Evolutionary conservation across 2,113 vertebrate genomes (phyloP).

Genomic region (Danionella cerebrum): DNA sequence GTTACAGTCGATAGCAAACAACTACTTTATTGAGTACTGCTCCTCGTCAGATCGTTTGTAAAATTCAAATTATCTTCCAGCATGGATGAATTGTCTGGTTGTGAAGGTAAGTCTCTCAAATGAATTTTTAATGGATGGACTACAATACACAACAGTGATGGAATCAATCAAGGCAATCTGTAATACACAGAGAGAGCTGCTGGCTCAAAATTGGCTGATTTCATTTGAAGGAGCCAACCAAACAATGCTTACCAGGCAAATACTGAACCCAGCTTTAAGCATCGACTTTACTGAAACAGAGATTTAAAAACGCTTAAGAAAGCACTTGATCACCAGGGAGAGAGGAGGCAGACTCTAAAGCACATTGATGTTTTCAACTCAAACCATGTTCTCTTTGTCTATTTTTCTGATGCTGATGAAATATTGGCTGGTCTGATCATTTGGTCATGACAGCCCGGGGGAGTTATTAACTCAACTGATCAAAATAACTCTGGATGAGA

Average conservation of each 20-base stretch:
- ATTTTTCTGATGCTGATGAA: conserved; percentile 35
- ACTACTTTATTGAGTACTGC: neutral
- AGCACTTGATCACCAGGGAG: neutral
- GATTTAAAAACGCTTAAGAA: neutral
- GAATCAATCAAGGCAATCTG: neutral
- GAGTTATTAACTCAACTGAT: conserved; percentile 46
- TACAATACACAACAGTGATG: neutral
- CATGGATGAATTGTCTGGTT: neutral
- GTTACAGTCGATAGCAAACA: conserved; percentile 10
- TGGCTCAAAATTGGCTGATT: neutral
- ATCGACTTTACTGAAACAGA: neutral
- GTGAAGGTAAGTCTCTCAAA: neutral
- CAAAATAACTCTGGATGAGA: conserved; percentile 35
- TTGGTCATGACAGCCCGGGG: conserved; percentile 43
- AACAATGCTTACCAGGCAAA: neutral
- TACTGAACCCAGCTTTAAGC: neutral
- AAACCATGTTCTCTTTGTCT: conserved; percentile 21
- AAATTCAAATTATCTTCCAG: neutral
- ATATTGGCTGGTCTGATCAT: conserved; percentile 45
- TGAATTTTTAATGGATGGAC: neutral
- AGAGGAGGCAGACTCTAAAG: conserved; percentile 7
- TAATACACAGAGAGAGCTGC: neutral
- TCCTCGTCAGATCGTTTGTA: neutral
- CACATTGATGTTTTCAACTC: neutral
- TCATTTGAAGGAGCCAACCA: neutral